phyloP scores from a whole-genome alignment of 2,113 vertebrate species.

The cattle (Bos taurus) region ARS-UCD2.0 NC_037342.1:69853001-69853500 shows the following conservation, averaged over 20 bases:
- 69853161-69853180: neutral
- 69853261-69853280: neutral
- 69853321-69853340: neutral
- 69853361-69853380: neutral
- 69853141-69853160: neutral
- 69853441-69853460: neutral
- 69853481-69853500: neutral
- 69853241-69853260: neutral
- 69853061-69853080: neutral
- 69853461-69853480: neutral
- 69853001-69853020: neutral
- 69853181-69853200: neutral
- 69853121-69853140: rapidly evolving
- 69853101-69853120: neutral
- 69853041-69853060: neutral
- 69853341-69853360: neutral
- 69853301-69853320: neutral
- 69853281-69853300: neutral
- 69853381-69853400: neutral
- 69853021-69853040: neutral
- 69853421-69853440: neutral
- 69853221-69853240: neutral
- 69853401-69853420: neutral
- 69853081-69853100: neutral
- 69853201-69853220: neutral